Evolutionary conservation across 2,113 vertebrate genomes (phyloP), one percentile per base, ranked within the genome.

Genomic region (Myotis yumanensis): DNA sequence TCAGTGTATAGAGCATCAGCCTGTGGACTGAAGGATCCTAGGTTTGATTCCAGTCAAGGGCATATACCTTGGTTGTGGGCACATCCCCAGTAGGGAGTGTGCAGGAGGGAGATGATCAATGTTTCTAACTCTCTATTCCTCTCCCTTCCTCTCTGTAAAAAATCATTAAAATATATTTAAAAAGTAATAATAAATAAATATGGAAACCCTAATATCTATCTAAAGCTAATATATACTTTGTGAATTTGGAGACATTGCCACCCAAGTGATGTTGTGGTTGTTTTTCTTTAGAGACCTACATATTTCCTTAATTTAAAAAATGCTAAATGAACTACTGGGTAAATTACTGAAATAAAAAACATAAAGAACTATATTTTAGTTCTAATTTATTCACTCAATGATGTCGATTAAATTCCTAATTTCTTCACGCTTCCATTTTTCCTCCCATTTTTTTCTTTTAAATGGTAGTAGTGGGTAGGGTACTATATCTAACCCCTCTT

Each of bases 361-460:
- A 15, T 73, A 35, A 90, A 86, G 32, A 88, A 94, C 30, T 64
- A 5, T 52, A 57, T 88, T 91, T 93, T 43, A 54, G 7, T 93
- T 91, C 95, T 71, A 69, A 72, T 91, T 86, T 82, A 82, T 82
- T 52, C 20, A 86, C 75, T 89, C 37, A 94, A 37, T n/a, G 35
- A 72, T 71, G 20, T 16, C 46, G 18, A 91, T 52, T 91, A 69
- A 86, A 79, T 57, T 51, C 22, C 43, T 17, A 59, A 23, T 85
- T 87, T 77, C 7, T 93, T 77, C 28, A 75, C 32, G 32, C 10
- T n/a, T 90, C 30, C 15, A 66, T 7, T 11, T 11, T 68, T 76
- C 52, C 73, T 68, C 12, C 10, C 1, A 52, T 32, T 90, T 43
- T 43, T 43, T 43, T 43, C 43, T 43, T 43, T 43, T 43, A 66